Evolutionary conservation across 2,797 vertebrate genomes (phyloP), one percentile per base, ranked within the genome.

Genomic region (Channa striata): DNA sequence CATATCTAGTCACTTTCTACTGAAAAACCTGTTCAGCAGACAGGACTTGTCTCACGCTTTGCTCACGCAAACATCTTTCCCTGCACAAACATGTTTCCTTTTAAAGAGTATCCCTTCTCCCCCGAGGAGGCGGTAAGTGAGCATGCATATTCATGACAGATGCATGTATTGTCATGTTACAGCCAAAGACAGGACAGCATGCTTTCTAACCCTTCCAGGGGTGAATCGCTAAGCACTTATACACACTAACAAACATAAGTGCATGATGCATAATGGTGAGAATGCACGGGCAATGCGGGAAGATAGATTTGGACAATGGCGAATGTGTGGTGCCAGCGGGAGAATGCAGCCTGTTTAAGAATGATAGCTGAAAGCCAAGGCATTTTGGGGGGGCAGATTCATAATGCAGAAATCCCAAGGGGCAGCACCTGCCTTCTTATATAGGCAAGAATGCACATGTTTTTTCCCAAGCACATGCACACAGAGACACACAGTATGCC

Each of bases 371-470:
- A 81, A 75, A 86, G 78, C 74, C 34, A 52, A 70, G 42, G 62
- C 58, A 20, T 74, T 83, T 74, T 63, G 16, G 16, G 17, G 67
- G 34, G 61, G 59, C 44, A 72, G 73, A 85, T 75, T 76, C 72
- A 14, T 68, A 78, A 82, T 76, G 80, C 69, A 79, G 71, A 75
- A 80, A 64, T 87, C 86, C 84, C 72, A 78, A 81, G 79, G 51
- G 81, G 76, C 65, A 80, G 77, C 92, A 93, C 91, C 92, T 91
- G 91, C 87, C 75, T 56, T 77, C 77, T 79, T 66, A 72, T 52
- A 80, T 82, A 87, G 76, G 57, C 78, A 70, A 37, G 68, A 74
- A 74, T 68, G 65, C 80, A 84, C 72, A 66, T 47, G 1, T 59
- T 70, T 72, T 56, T 20, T 56, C 49, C 30, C 54, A 39, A 17